Percentiles rank a stretch among this genome's conserved stretches.
These are phyloP conservation scores for Microcebus ravelobensis DNA, from an alignment of 2,113 vertebrate species.

Conservation along the genomic window DNA sequence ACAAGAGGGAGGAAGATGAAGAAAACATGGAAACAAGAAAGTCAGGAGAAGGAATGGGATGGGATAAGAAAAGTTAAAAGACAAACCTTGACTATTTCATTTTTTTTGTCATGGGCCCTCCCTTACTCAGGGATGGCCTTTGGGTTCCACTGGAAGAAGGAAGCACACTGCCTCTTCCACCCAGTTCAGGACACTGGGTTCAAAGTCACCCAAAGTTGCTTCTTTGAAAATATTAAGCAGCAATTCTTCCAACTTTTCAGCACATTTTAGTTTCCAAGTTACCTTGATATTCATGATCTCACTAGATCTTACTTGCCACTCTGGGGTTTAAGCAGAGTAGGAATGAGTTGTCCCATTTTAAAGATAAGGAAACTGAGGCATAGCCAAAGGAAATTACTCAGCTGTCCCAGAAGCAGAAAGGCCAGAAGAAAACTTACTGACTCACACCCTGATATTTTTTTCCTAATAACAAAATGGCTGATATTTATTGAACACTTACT, in stretches of 20 bases:
- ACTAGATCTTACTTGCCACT: background rate
- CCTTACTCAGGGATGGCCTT: background rate
- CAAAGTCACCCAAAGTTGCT: background rate
- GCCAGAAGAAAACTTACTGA: background rate
- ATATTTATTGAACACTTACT: background rate
- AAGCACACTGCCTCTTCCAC: background rate
- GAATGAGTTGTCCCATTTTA: background rate
- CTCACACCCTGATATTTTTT: background rate
- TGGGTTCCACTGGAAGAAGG: background rate
- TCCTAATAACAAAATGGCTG: background rate
- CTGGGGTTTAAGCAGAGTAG: background rate
- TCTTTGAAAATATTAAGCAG: background rate
- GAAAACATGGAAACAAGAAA: background rate
- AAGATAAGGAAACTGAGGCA: background rate
- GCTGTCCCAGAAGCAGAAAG: background rate
- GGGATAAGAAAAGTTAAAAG: background rate
- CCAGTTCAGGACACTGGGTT: background rate
- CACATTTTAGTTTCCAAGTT: conserved; percentile 2
- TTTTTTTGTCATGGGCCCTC: conserved; percentile 6
- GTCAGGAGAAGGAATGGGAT: background rate
- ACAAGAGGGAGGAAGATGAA: background rate
- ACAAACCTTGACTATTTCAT: conserved; percentile 27
- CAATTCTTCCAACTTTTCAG: background rate
- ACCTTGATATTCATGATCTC: conserved; percentile 12
- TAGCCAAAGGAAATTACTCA: background rate